These are phyloP conservation scores for Heliothis virescens DNA, from an alignment of 1,140 invertebrate genomes.

Conservation along the genomic window DNA sequence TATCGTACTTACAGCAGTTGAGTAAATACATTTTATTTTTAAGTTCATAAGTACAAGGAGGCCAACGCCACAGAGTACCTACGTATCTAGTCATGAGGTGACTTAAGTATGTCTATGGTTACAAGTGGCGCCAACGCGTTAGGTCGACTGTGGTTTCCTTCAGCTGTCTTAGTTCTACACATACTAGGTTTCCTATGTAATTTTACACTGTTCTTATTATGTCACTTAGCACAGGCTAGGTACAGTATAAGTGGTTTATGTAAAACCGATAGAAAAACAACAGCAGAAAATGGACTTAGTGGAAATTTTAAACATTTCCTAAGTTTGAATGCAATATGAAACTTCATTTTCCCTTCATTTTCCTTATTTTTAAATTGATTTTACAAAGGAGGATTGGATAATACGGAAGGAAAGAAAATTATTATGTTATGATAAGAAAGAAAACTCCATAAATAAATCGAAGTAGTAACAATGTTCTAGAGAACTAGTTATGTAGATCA, in stretches of 20 bases:
- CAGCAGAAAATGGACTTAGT: no score
- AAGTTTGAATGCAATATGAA: no score
- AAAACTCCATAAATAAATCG: not conserved
- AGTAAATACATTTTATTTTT: not conserved
- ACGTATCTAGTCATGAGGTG: not conserved
- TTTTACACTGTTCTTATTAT: slow-evolving; percentile 16
- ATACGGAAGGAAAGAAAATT: no score
- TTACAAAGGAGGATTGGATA: no score
- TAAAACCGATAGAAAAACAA: not conserved
- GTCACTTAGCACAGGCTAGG: slow-evolving; percentile 10
- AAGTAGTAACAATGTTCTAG: not conserved
- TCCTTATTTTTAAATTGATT: no score
- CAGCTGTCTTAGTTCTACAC: not conserved
- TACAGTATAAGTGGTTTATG: slow-evolving; percentile 10
- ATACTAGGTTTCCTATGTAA: slow-evolving; percentile 16
- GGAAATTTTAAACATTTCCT: no score
- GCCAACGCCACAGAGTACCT: not conserved
- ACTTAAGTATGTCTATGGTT: slow-evolving; percentile 24
- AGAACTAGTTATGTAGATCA: slow-evolving; percentile 4
- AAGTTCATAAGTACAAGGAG: slow-evolving; percentile 8
- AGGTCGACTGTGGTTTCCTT: slow-evolving; percentile 16
- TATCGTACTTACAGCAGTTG: not conserved
- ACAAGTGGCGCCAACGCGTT: slow-evolving; percentile 32
- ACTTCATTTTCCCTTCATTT: no score
- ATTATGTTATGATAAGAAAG: no score